Evolutionary conservation across 2,797 vertebrate genomes (phyloP).

Genomic region (Masticophis lateralis): DNA sequence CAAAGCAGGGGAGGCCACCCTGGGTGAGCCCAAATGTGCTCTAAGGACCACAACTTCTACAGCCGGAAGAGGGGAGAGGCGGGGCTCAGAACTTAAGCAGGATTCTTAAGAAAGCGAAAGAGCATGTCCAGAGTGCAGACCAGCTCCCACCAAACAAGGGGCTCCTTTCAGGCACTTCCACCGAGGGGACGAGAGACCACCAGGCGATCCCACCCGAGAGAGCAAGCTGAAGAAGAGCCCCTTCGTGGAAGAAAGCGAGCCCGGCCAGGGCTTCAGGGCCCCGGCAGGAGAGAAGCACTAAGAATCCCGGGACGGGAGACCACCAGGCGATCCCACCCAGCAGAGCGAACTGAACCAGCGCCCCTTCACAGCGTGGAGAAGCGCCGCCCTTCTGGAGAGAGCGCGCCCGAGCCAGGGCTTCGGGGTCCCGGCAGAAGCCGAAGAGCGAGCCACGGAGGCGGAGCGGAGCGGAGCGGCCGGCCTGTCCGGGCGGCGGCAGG

Average conservation of each 20-base stretch:
- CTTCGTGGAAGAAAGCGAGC: too few species aligned
- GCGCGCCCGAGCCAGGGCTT: not conserved
- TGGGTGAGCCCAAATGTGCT: not conserved
- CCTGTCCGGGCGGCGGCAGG: not conserved
- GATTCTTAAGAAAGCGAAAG: not conserved
- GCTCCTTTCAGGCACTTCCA: not conserved
- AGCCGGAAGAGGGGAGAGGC: too few species aligned
- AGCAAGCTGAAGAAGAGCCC: not conserved
- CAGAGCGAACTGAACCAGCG: not conserved
- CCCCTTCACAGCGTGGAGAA: not conserved
- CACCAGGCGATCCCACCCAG: not conserved
- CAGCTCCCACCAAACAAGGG: not conserved
- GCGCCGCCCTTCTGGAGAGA: not conserved
- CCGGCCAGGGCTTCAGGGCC: too few species aligned
- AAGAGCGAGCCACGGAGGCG: not conserved
- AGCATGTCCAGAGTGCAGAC: too few species aligned
- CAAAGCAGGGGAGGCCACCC: not conserved
- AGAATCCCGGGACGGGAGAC: not conserved
- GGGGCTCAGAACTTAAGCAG: not conserved
- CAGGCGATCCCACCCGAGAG: not conserved
- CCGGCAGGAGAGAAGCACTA: not conserved
- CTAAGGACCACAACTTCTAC: not conserved
- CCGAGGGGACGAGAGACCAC: not conserved
- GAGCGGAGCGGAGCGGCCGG: too few species aligned
- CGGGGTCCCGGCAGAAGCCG: not conserved